Evolutionary conservation across 2,888 invertebrate species (phyloP).

Genomic region (Ametastegia equiseti): DNA sequence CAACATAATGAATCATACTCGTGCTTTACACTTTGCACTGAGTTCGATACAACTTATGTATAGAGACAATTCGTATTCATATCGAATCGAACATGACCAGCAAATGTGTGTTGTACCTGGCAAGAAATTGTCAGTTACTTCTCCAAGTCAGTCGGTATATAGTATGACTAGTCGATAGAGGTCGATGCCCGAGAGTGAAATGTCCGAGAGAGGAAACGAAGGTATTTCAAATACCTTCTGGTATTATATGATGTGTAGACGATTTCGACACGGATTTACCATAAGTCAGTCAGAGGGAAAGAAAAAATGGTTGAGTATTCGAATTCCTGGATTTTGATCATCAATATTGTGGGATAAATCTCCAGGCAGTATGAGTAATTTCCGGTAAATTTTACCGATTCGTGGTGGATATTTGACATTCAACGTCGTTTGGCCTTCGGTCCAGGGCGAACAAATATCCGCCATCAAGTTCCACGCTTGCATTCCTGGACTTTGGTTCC

Average conservation of each 20-base stretch:
- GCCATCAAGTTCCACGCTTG: slow-evolving; percentile 22
- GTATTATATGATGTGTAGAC: not conserved
- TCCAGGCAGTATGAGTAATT: too few relatives aligned
- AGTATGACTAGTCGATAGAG: slow-evolving; percentile 11
- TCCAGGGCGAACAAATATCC: not conserved
- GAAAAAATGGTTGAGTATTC: not conserved
- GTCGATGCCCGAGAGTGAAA: slow-evolving; percentile 29
- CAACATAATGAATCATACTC: too few relatives aligned
- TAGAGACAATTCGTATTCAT: not conserved
- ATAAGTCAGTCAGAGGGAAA: too few relatives aligned
- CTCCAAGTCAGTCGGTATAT: not conserved
- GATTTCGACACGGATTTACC: not conserved
- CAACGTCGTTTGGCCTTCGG: not conserved
- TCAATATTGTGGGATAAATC: too few relatives aligned
- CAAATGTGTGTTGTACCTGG: too few relatives aligned
- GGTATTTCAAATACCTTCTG: not conserved
- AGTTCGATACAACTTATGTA: not conserved
- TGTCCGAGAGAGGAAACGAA: slow-evolving; percentile 5
- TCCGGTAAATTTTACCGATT: not conserved
- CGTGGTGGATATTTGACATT: not conserved
- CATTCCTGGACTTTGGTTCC: slow-evolving; percentile 24
- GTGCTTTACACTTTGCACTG: not conserved
- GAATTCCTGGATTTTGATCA: not conserved
- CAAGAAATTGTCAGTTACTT: too few relatives aligned
- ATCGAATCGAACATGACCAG: not conserved